Evolutionary conservation across 53 echinoderm and acorn worm species (phyloP).

Genomic region (Apostichopus leukothele): DNA sequence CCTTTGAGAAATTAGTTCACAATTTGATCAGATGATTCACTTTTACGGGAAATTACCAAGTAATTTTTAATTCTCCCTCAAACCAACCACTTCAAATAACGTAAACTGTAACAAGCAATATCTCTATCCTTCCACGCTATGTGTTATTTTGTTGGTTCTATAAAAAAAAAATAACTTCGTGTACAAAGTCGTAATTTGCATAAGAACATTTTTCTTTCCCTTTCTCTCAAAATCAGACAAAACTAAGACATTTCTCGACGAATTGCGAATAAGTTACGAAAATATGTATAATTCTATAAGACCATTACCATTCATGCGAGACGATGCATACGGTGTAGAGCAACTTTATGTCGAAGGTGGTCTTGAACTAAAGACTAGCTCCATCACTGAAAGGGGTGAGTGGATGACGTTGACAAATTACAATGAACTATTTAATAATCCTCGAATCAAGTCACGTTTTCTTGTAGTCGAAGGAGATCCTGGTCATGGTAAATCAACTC

Average conservation of each 20-base stretch:
- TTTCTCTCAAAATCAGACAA: not conserved
- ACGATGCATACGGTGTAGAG: not conserved
- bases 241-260: not conserved
- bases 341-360: constrained; percentile 9
- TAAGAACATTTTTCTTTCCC: too few relatives aligned
- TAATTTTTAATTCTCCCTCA: too few relatives aligned
- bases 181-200: too few relatives aligned
- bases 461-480: constrained; percentile 1
- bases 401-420: not conserved
- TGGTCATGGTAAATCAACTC: constrained; percentile 1
- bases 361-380: not conserved
- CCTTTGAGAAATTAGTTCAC: too few relatives aligned
- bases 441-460: not conserved
- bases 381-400: not conserved
- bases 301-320: not conserved
- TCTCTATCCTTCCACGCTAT: too few relatives aligned
- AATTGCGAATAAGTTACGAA: constrained; percentile 13
- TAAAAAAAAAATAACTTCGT: too few relatives aligned
- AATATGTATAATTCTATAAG: not conserved
- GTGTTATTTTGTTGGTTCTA: not conserved
- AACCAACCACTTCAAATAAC: too few relatives aligned
- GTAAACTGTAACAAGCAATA: too few relatives aligned
- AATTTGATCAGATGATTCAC: too few relatives aligned
- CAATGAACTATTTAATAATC: not conserved
- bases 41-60: too few relatives aligned